Conservation (phyloP, 2,888 invertebrate species). For the Amphimallon solstitiale region DNA sequence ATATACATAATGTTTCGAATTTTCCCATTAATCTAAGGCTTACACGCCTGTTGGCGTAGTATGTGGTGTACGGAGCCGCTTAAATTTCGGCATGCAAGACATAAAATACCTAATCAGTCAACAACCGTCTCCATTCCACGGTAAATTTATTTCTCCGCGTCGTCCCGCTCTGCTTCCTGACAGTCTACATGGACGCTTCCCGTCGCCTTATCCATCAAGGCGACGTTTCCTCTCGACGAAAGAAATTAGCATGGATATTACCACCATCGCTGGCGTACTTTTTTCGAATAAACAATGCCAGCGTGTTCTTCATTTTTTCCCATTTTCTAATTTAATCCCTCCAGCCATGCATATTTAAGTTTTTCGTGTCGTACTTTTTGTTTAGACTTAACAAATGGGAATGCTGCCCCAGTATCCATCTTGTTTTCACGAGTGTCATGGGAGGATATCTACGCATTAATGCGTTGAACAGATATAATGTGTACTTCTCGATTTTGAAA, state of each 20-base stretch:
- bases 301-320: neutral
- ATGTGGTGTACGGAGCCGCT: neutral
- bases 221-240: neutral
- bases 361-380: no score
- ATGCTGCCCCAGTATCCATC: no score
- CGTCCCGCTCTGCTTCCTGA: neutral
- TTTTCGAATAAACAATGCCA: conserved; percentile 1
- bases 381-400: no score
- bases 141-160: neutral
- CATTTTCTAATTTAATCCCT: no score
- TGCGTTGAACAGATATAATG: no score
- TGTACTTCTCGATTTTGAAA: no score
- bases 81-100: conserved; percentile 3
- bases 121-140: neutral
- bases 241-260: conserved; percentile 17
- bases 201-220: neutral
- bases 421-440: no score
- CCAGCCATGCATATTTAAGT: no score
- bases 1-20: no score
- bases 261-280: neutral
- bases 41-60: neutral
- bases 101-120: conserved; percentile 10
- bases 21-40: neutral
- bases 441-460: no score
- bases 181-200: neutral